Base-by-base conservation (phyloP, 1,140 invertebrate species). In the Thereuonema tuberculata region DNA sequence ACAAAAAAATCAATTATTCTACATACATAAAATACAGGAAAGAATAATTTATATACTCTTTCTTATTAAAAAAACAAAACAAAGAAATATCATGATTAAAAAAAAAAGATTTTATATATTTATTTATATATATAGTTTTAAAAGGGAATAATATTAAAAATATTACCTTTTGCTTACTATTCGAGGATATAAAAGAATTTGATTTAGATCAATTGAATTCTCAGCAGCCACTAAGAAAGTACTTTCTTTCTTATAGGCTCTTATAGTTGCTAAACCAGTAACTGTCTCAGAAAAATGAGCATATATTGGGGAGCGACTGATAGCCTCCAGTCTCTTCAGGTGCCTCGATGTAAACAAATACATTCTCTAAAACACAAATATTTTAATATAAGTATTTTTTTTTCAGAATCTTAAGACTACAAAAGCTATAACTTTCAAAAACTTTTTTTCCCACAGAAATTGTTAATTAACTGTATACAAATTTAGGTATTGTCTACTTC, bases 221-320 rank as follows among this genome's bases (percentile, higher is more conserved):
- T 92, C 88, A 0, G 87, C 91, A 72, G 93, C 87, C 2, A 75
- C 69, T 55, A 89, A 84, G 68, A 93, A 92, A 67, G 86, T 81
- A 20, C 86, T 72, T 66, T 85, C 78, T 31, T 86, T 81, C 28
- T 80, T 77, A 68, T 86, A 91, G 1, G 87, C 87, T 66, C 88
- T 75, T 58, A 93, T 91, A 0, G 83, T 85, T 24, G 81, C 76
- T 0, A 84, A 81, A 47, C 86, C 86, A 25, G 57, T 85, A 27
- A 93, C 82, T 27, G 87, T 94, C 81, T 98, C 94, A 54, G 92
- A 88, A 73, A 98, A 98, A 76, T 98, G 94, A 2, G 93, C 94
- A 75, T 96, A 98, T 68, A 99, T 96, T 0, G 96, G 95, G 9
- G 93, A 98, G 53, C 93, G 80, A 20, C 89, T 93, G 0, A 96